Percentiles rank a stretch among this genome's conserved stretches.
Evolutionary conservation across 2,888 invertebrate species (phyloP).

Genomic region (Trilocha varians): DNA sequence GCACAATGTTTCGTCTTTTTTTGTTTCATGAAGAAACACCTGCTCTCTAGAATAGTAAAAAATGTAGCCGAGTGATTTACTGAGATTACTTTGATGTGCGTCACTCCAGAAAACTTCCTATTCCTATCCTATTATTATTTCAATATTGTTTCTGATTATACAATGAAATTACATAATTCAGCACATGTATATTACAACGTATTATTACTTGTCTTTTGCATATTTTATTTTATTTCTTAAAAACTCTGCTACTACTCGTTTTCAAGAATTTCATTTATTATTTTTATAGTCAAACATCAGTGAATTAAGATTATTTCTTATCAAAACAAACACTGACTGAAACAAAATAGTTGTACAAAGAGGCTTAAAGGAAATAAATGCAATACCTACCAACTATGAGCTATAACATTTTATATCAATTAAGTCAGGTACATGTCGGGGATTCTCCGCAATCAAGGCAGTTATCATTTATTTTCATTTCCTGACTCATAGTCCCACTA

Average conservation of each 20-base stretch:
- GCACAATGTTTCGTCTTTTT: slow-evolving; percentile 59
- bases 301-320: background rate
- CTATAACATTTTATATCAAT: slow-evolving; percentile 27
- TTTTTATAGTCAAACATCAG: too few species aligned
- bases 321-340: background rate
- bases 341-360: background rate
- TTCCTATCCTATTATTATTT: background rate
- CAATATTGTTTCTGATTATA: too few species aligned
- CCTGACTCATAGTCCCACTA: slow-evolving; percentile 4
- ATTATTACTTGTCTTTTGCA: too few species aligned
- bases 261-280: too few species aligned
- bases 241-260: too few species aligned
- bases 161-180: too few species aligned
- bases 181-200: too few species aligned
- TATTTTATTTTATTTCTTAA: too few species aligned
- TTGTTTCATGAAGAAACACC: slow-evolving; percentile 39
- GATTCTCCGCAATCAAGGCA: slow-evolving; percentile 12
- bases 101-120: background rate
- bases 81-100: too few species aligned
- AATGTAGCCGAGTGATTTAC: too few species aligned
- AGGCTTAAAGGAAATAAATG: background rate
- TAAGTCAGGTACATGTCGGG: slow-evolving; percentile 11
- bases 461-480: slow-evolving; percentile 23
- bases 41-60: slow-evolving; percentile 33
- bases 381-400: background rate